A percentile compares a stretch with the other conserved stretches of the same genome.
phyloP scores from a whole-genome alignment of 2,113 vertebrate species.

The Aphyosemion australe region DNA sequence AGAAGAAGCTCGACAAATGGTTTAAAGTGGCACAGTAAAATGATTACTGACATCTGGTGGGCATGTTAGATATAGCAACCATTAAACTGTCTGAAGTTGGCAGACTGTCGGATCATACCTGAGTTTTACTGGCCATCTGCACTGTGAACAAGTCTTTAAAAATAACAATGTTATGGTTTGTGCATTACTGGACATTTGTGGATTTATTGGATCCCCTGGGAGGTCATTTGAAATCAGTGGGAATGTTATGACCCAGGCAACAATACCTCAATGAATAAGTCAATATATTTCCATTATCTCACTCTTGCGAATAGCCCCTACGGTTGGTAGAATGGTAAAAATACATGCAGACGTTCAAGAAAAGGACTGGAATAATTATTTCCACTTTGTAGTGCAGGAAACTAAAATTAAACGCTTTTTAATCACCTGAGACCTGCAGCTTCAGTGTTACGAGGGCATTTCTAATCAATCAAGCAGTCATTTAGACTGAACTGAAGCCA shows the following conservation, averaged over 20 bases:
- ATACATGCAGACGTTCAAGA: conserved; percentile 12
- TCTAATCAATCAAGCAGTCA: conserved; percentile 52
- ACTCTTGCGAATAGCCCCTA: conserved; percentile 10
- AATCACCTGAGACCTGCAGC: conserved; percentile 26
- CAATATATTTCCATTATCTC: conserved; percentile 32
- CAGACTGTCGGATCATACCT: not conserved
- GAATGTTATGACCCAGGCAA: conserved; percentile 18
- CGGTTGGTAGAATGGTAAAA: conserved; percentile 42
- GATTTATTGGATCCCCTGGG: not conserved
- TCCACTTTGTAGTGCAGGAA: conserved; percentile 12
- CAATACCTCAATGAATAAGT: conserved; percentile 26
- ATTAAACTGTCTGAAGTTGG: not conserved
- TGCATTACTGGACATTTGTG: conserved; percentile 4
- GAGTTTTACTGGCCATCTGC: not conserved
- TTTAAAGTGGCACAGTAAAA: not conserved
- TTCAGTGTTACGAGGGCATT: conserved; percentile 25
- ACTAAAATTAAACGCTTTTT: conserved; percentile 27
- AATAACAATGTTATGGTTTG: not conserved
- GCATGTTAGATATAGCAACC: not conserved
- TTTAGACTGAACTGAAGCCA: conserved; percentile 26
- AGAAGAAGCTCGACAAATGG: not conserved
- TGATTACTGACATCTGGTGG: not conserved
- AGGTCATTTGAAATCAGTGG: conserved; percentile 14
- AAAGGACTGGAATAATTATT: conserved; percentile 1
- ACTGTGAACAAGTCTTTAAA: no score